Conservation (phyloP, 2,888 invertebrate species). For the Dioctria linearis region DNA sequence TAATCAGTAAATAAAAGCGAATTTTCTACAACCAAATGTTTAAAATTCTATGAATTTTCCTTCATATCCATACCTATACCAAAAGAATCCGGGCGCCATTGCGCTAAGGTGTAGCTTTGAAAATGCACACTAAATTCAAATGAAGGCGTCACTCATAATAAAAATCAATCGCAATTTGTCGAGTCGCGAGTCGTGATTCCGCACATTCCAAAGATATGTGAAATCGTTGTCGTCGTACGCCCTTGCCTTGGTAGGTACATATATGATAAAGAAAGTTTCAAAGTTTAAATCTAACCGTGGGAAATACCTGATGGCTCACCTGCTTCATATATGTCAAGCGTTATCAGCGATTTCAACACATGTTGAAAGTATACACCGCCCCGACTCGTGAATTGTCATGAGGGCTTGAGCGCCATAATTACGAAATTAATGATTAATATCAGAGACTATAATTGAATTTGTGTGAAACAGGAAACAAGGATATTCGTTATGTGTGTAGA, state of each 20-base stretch:
- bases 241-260: background rate
- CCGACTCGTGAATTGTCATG: background rate
- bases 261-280: background rate
- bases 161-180: background rate
- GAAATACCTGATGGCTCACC: conserved; percentile 32
- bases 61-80: too few species aligned
- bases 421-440: background rate
- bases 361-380: conserved; percentile 1
- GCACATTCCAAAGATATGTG: conserved; percentile 29
- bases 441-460: background rate
- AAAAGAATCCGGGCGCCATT: too few species aligned
- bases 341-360: conserved; percentile 16
- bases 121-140: conserved; percentile 19
- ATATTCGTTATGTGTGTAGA: background rate
- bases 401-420: background rate
- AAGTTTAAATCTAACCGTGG: conserved; percentile 32
- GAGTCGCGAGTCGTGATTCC: background rate
- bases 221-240: background rate
- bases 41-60: too few species aligned
- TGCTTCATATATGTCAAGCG: background rate
- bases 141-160: conserved; percentile 20
- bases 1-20: too few species aligned
- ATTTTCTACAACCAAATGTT: too few species aligned
- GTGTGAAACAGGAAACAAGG: background rate
- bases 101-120: background rate